phyloP scores from a whole-genome alignment of 2,797 vertebrate species.

The Discoglossus pictus region DNA sequence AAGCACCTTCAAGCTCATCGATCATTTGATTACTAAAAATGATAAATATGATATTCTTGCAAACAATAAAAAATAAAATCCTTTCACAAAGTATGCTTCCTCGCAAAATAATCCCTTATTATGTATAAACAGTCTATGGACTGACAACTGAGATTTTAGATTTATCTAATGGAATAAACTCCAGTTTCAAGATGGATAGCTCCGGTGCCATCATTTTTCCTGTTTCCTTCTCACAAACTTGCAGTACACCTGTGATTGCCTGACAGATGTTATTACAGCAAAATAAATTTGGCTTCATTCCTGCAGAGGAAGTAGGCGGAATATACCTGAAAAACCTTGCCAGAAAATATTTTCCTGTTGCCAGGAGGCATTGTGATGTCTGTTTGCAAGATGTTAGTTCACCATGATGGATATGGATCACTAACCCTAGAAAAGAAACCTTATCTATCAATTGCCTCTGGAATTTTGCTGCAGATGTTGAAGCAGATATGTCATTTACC shows the following conservation, averaged over 20 bases:
- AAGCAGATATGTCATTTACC: background rate
- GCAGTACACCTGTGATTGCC: conserved; percentile 38
- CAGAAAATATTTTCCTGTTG: conserved; percentile 45
- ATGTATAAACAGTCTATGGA: conserved; percentile 28
- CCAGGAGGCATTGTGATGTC: conserved; percentile 44
- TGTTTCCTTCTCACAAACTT: conserved; percentile 26
- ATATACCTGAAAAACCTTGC: conserved; percentile 36
- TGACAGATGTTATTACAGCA: conserved; percentile 49
- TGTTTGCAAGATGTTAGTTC: conserved; percentile 22
- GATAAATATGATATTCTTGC: conserved; percentile 11
- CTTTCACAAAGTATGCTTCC: conserved; percentile 10
- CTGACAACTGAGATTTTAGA: conserved; percentile 45
- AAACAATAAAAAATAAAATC: conserved; percentile 15
- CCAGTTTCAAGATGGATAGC: conserved; percentile 35
- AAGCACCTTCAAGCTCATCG: too few species aligned
- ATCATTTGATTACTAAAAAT: conserved; percentile 45
- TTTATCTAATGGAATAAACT: conserved; percentile 40
- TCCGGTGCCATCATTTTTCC: conserved; percentile 33
- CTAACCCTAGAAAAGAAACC: conserved; percentile 21
- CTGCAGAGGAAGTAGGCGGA: conserved; percentile 39
- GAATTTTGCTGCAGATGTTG: conserved; percentile 23
- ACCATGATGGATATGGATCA: conserved; percentile 33
- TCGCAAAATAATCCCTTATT: conserved; percentile 30
- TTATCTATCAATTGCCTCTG: conserved; percentile 21
- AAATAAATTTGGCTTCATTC: conserved; percentile 38